Conservation (phyloP, 30 jellyfish, hydroid and myxozoan genomes). For the Hydra vulgaris region DNA sequence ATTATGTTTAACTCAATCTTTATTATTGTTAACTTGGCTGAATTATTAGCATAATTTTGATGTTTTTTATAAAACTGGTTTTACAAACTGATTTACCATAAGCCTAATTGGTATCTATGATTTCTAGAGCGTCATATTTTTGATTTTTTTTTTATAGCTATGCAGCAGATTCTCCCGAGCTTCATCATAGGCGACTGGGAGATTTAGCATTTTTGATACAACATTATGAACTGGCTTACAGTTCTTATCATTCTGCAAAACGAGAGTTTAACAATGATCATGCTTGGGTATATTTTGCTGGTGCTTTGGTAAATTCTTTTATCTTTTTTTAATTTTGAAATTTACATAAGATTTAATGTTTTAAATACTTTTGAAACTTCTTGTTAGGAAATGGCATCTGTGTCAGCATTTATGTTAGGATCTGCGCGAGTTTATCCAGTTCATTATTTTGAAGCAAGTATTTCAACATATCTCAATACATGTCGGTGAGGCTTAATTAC, state of each 20-base stretch:
- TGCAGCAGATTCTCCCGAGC: slow-evolving; percentile 69
- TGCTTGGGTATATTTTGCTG: slow-evolving; percentile 96
- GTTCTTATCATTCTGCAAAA: slow-evolving; percentile 90
- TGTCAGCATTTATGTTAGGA: slow-evolving; percentile 75
- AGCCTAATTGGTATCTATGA: too few species aligned
- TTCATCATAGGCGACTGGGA: slow-evolving; percentile 81
- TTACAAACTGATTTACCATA: too few species aligned
- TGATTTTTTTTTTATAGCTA: slow-evolving; percentile 35
- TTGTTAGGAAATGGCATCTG: slow-evolving; percentile 88
- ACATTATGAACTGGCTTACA: slow-evolving; percentile 82
- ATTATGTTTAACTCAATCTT: too few species aligned
- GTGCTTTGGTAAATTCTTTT: slow-evolving; percentile 59
- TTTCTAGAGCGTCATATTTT: too few species aligned
- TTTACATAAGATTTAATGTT: too few species aligned
- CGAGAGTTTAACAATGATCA: slow-evolving; percentile 91
- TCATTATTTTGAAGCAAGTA: slow-evolving; percentile 86
- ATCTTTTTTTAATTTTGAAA: not conserved
- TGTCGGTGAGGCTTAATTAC: slow-evolving; percentile 33
- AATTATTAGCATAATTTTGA: too few species aligned
- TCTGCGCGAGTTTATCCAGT: slow-evolving; percentile 46
- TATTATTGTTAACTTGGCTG: too few species aligned
- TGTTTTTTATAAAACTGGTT: too few species aligned
- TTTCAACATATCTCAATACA: slow-evolving; percentile 70
- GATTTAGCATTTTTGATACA: slow-evolving; percentile 85
- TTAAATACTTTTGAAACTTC: not conserved